Percentiles rank a stretch among this genome's conserved stretches.
These are phyloP conservation scores for Dynastes tityus DNA, from an alignment of 2,888 invertebrate species.

Conservation along the genomic window DNA sequence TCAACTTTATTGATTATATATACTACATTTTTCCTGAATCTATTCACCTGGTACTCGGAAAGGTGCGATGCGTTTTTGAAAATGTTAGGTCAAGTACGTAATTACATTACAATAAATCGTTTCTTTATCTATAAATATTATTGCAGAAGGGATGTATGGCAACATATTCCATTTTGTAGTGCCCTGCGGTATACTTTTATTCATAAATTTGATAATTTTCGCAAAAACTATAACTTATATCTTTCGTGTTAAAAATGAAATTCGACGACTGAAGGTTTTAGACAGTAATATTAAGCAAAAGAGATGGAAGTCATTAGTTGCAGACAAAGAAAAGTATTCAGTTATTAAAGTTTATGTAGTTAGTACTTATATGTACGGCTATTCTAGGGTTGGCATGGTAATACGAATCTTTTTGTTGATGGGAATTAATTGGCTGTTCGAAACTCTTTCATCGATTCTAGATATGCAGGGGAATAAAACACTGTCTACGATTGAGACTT, in stretches of 20 bases:
- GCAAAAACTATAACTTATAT: constrained; percentile 80
- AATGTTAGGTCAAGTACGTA: constrained; percentile 67
- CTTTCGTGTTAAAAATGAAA: constrained; percentile 82
- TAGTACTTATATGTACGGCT: constrained; percentile 18
- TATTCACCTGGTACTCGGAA: constrained; percentile 77
- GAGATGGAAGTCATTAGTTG: constrained; percentile 76
- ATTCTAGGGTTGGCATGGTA: constrained; percentile 78
- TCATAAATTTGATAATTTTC: constrained; percentile 77
- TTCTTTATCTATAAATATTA: background rate
- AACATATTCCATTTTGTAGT: constrained; percentile 41
- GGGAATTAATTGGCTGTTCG: constrained; percentile 84
- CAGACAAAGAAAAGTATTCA: constrained; percentile 81
- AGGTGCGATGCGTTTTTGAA: constrained; percentile 79
- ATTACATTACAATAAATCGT: background rate
- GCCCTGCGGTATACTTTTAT: constrained; percentile 25
- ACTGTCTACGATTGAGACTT: constrained; percentile 65
- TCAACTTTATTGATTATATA: constrained; percentile 25
- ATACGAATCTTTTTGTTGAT: constrained; percentile 85
- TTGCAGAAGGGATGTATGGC: constrained; percentile 41
- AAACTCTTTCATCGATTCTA: constrained; percentile 77
- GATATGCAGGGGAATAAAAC: constrained; percentile 72
- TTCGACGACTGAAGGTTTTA: constrained; percentile 79
- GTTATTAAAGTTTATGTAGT: constrained; percentile 28
- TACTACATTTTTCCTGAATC: constrained; percentile 64
- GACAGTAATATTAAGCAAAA: constrained; percentile 74